Evolutionary conservation across 1,140 invertebrate species (phyloP).

Genomic region (Gonatopus flavifemur): DNA sequence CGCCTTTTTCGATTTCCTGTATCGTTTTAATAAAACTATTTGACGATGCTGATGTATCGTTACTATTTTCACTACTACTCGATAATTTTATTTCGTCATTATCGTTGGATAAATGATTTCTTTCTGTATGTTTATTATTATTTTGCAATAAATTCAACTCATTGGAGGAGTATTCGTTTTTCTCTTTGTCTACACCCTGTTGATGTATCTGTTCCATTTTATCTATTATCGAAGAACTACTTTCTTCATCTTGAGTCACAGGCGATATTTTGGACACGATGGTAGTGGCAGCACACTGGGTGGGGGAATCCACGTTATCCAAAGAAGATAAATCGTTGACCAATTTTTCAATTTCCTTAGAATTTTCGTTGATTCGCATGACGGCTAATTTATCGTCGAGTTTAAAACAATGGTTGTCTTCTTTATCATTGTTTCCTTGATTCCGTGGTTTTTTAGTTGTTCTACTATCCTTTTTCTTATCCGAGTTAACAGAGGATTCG

Average conservation of each 20-base stretch:
- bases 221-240: conserved; percentile 36
- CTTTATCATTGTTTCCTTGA: conserved; percentile 11
- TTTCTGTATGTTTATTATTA: conserved; percentile 6
- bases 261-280: conserved; percentile 18
- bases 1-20: conserved; percentile 39
- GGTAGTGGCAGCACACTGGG: conserved; percentile 17
- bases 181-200: conserved; percentile 12
- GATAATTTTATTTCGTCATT: conserved; percentile 50
- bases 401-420: conserved; percentile 15
- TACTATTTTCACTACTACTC: conserved; percentile 54
- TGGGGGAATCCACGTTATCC: conserved; percentile 24
- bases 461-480: conserved; percentile 8
- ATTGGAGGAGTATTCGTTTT: conserved; percentile 3
- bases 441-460: conserved; percentile 6
- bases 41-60: conserved; percentile 46
- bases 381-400: conserved; percentile 24
- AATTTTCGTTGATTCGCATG: conserved; percentile 25
- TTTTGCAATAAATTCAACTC: conserved; percentile 17
- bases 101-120: conserved; percentile 23
- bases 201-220: conserved; percentile 34
- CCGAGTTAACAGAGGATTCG: not conserved
- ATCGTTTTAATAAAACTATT: conserved; percentile 38
- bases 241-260: conserved; percentile 34
- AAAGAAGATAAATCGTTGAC: conserved; percentile 28
- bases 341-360: conserved; percentile 29